Conservation (phyloP, 2,888 invertebrate genomes). For the Tipula vernalis region DNA sequence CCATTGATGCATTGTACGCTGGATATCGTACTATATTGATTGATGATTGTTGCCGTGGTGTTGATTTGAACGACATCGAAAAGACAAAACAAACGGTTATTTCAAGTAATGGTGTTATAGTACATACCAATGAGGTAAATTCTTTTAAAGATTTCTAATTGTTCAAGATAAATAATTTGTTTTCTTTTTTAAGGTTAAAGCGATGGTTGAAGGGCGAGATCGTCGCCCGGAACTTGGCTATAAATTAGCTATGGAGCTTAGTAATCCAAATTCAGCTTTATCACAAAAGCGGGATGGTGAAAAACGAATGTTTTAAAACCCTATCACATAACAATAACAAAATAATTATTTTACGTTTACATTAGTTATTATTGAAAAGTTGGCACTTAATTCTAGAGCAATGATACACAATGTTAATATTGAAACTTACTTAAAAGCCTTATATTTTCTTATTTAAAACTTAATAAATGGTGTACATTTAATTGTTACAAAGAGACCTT, state of each 20-base stretch:
- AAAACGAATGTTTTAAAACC: background rate
- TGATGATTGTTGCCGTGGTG: conserved; percentile 85
- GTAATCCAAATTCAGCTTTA: conserved; percentile 38
- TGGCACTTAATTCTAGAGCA: background rate
- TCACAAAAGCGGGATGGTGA: background rate
- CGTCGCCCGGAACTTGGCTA: conserved; percentile 78
- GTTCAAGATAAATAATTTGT: background rate
- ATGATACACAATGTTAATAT: background rate
- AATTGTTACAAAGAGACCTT: background rate
- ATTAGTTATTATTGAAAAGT: background rate
- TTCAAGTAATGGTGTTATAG: conserved; percentile 66
- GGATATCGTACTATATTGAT: conserved; percentile 82
- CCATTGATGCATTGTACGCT: conserved; percentile 76
- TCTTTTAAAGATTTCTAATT: background rate
- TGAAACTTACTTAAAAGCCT: background rate
- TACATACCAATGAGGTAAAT: conserved; percentile 57
- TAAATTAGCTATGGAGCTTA: conserved; percentile 74
- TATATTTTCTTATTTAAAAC: background rate
- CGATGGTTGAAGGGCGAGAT: conserved; percentile 81
- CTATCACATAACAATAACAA: background rate
- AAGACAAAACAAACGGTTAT: conserved; percentile 64
- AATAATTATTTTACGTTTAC: background rate
- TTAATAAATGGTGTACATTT: background rate
- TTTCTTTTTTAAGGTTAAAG: conserved; percentile 43
- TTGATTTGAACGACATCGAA: conserved; percentile 73